Base-by-base conservation (phyloP, 2,797 vertebrate species). In the Coranthus polyacanthus region DNA sequence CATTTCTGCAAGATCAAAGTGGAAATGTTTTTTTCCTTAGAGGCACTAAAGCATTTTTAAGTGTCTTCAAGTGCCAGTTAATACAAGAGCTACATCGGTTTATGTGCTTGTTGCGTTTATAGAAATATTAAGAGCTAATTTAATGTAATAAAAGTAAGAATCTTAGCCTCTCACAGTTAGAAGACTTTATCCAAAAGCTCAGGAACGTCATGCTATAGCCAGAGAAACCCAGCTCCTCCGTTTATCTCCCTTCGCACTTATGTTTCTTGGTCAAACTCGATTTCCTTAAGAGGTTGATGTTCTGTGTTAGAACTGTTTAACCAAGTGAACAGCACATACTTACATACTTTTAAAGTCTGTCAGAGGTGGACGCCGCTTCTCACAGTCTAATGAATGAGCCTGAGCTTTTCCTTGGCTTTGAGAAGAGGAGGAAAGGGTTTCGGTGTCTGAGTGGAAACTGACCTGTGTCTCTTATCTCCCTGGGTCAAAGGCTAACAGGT, bases 401-500 rank as follows among this genome's bases (percentile, higher is more conserved):
- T n/a, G 1, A 13, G 37, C 5, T 51, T 36, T 21, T 50, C 10
- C 34, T 22, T 18, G 1, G 12, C 43, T n/a, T 49, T 12, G 17
- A 39, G 38, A 44, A 49, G 38, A 51, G 17, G 43, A 63, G 39
- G 39, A 16, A 46, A 26, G 49, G 49, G 62, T 62, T 79, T 77
- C 51, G 11, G 47, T 52, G 17, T 21, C n/a, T 1, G 12, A 34
- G 21, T 38, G 18, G 77, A 79, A 80, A 81, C 71, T 68, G 67
- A 67, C 75, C 71, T 58, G 66, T n/a, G 36, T 17, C 38, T 75
- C 66, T 83, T 82, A 88, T 88, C 81, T 89, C 44, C 52, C 37
- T 67, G 50, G 83, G 78, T 29, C 65, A 79, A 81, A 89, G 85
- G 68, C 18, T 12, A 82, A 67, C 41, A 66, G 59, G 56, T 85